Evolutionary conservation across 2,113 vertebrate genomes (phyloP), one percentile per base, ranked within the genome.

Genomic region (Cettia cetti): DNA sequence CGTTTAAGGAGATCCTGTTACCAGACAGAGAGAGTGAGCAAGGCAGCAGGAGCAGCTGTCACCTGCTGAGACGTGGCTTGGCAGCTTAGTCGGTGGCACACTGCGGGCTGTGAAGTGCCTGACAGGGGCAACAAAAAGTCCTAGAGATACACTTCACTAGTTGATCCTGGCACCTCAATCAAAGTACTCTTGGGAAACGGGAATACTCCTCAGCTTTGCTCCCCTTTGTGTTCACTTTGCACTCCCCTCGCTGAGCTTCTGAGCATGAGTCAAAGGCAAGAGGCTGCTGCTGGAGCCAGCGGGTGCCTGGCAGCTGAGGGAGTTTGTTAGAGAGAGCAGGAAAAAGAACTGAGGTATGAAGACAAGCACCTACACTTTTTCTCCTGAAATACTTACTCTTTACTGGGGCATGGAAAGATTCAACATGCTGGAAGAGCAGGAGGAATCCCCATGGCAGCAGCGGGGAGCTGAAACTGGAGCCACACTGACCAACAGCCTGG

Each of bases 31-130:
- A 9, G 80, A 94, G 82, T 19, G 59, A 95, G 80, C 63, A 37
- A 83, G 79, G 78, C 88, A 86, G 92, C 88, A 68, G 76, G 53
- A 94, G 88, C 76, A 90, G 85, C 85, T 75, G 92, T 84, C 93
- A 80, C 92, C 88, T 81, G 82, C 92, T 22, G 82, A 71, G 86
- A 94, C 1, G 0, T 0, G 2, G 76, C 80, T 86, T 74, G 72
- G 75, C 74, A 71, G 75, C 90, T 81, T 28, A 15, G 50, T 27
- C 0, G 0, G 84, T 42, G 71, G 56, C 79, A 78, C 21, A 1
- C 7, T 8, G 61, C 92, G 65, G 76, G 75, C 88, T 94, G 45
- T 86, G 82, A 94, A 93, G 76, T 72, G 69, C 61, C 90, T 82
- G 82, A 52, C 80, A 90, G 80, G 45, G 91, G 65, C 80, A 81